Conservation (phyloP, 2,797 vertebrate species). For the Silurus aristotelis region DNA sequence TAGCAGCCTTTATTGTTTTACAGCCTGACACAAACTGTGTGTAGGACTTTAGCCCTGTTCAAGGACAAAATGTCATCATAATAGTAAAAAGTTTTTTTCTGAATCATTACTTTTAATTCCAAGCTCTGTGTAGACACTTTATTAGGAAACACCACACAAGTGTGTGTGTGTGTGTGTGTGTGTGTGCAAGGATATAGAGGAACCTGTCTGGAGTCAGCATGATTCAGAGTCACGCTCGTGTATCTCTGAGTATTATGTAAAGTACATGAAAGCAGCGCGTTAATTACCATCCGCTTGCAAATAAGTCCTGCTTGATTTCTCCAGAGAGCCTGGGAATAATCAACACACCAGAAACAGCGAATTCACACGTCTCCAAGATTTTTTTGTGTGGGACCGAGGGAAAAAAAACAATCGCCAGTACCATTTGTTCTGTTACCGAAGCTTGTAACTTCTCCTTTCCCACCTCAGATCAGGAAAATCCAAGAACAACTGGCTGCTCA, state of each 20-base stretch:
- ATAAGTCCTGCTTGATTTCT: background rate
- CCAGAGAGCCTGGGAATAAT: background rate
- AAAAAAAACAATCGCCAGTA: background rate
- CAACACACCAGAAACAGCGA: background rate
- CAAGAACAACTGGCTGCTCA: background rate
- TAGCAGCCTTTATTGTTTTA: conserved; percentile 28
- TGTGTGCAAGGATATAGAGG: background rate
- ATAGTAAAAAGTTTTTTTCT: background rate
- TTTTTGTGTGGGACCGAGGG: no score
- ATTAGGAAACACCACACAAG: background rate
- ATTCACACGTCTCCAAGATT: background rate
- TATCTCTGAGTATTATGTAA: background rate
- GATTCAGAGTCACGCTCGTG: background rate
- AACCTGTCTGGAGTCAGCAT: background rate
- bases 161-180: background rate
- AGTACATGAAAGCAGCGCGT: background rate
- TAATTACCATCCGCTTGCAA: conserved; percentile 1
- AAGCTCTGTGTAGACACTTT: no score
- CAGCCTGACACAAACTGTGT: background rate
- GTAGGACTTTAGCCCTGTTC: background rate
- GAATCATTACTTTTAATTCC: background rate
- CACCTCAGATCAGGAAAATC: background rate
- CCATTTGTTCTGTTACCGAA: background rate
- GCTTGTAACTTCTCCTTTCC: no score
- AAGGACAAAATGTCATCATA: background rate